These are phyloP conservation scores for Athetis lepigone DNA, from an alignment of 2,888 invertebrate species.

Conservation along the genomic window DNA sequence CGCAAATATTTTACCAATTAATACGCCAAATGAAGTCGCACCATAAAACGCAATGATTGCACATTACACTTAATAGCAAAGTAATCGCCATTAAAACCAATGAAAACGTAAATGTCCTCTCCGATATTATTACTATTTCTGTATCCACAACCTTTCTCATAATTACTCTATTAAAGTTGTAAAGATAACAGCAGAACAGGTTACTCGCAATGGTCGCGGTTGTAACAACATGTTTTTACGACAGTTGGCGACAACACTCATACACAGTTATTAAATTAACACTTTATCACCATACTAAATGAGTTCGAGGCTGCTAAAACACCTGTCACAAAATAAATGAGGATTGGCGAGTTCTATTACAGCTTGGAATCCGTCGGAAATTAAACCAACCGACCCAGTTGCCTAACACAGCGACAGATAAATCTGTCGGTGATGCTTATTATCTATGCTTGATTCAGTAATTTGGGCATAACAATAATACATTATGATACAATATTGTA, in stretches of 20 bases:
- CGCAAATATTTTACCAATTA: too few relatives aligned
- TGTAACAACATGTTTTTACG: constrained; percentile 49
- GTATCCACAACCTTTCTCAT: constrained; percentile 24
- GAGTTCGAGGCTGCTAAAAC: constrained; percentile 37
- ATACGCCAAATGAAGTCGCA: too few relatives aligned
- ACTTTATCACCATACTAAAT: constrained; percentile 38
- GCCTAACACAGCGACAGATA: not conserved
- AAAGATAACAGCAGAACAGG: constrained; percentile 38
- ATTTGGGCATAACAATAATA: not conserved
- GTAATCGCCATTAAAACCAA: too few relatives aligned
- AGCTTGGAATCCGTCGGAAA: constrained; percentile 12
- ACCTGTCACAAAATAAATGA: constrained; percentile 43
- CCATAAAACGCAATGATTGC: too few relatives aligned
- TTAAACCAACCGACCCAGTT: constrained; percentile 23
- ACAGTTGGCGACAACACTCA: constrained; percentile 51
- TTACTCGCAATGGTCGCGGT: constrained; percentile 23
- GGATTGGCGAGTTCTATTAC: constrained; percentile 24
- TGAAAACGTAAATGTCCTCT: not conserved
- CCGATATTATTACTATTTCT: constrained; percentile 7
- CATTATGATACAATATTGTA: too few relatives aligned
- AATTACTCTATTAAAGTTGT: constrained; percentile 39
- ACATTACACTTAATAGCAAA: too few relatives aligned
- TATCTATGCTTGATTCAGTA: not conserved
- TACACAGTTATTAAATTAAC: constrained; percentile 54
- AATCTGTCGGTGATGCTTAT: constrained; percentile 1